Conservation (phyloP, 2,888 invertebrate species). For the Encarsia formosa region DNA sequence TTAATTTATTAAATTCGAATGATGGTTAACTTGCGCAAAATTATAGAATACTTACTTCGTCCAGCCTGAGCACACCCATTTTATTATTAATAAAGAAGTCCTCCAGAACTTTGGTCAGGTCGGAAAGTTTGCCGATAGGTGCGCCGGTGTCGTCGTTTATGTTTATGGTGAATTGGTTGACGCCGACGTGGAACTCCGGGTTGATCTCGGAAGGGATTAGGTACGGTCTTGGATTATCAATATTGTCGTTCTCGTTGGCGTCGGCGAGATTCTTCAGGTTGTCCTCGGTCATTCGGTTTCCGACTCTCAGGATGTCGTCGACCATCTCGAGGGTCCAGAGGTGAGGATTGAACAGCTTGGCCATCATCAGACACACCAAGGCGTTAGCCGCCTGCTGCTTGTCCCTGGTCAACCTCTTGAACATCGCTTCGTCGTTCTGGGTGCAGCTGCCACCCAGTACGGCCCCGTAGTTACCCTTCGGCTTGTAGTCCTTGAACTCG, state of each 20-base stretch:
- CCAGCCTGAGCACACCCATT: constrained; percentile 56
- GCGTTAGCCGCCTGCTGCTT: constrained; percentile 58
- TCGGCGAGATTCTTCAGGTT: constrained; percentile 56
- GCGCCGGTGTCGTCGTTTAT: constrained; percentile 52
- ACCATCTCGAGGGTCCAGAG: constrained; percentile 61
- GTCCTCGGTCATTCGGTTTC: constrained; percentile 53
- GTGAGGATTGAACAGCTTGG: constrained; percentile 56
- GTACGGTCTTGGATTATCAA: constrained; percentile 44
- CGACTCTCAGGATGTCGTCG: constrained; percentile 55
- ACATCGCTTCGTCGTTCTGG: constrained; percentile 51
- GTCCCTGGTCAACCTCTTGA: constrained; percentile 44
- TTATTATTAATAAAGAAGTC: constrained; percentile 58
- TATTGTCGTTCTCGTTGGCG: constrained; percentile 57
- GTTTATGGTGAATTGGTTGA: constrained; percentile 45
- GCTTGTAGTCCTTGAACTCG: constrained; percentile 49
- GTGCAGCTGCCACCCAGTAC: constrained; percentile 39
- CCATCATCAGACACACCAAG: constrained; percentile 59
- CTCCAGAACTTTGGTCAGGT: constrained; percentile 52
- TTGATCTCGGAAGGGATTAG: constrained; percentile 50
- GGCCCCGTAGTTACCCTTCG: constrained; percentile 46
- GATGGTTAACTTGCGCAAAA: not conserved
- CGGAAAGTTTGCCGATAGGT: constrained; percentile 51
- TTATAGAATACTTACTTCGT: constrained; percentile 30
- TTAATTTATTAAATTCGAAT: not conserved
- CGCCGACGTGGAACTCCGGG: constrained; percentile 51